phyloP scores from a whole-genome alignment of 2,888 invertebrate species.

The Oconnorella tubifera region DNA sequence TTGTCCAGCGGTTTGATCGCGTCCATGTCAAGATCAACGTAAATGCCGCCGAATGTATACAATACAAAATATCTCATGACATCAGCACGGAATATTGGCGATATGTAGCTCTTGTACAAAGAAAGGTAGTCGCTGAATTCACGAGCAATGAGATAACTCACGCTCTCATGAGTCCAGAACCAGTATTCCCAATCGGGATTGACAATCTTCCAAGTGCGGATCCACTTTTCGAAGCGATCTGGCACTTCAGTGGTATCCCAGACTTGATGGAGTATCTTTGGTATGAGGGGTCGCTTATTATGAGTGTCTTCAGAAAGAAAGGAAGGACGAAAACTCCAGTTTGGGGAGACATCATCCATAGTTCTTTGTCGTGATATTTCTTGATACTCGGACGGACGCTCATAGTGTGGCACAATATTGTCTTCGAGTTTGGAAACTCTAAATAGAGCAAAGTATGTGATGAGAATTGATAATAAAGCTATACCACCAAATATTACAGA shows the following conservation, averaged over 20 bases:
- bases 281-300: constrained; percentile 16
- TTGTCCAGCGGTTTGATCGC: constrained; percentile 28
- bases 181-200: constrained; percentile 52
- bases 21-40: constrained; percentile 35
- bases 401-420: too few relatives aligned
- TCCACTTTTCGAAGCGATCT: constrained; percentile 26
- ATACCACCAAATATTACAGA: too few relatives aligned
- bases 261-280: constrained; percentile 35
- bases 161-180: constrained; percentile 52
- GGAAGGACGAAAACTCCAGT: neutral
- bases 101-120: constrained; percentile 27
- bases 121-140: constrained; percentile 35
- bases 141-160: constrained; percentile 42
- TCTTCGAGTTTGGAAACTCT: too few relatives aligned
- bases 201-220: constrained; percentile 42
- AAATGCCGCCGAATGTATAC: constrained; percentile 35
- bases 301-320: neutral
- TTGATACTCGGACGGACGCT: too few relatives aligned
- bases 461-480: too few relatives aligned
- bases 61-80: constrained; percentile 36
- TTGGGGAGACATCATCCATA: neutral
- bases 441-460: too few relatives aligned
- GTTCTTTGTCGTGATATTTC: neutral
- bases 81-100: constrained; percentile 29
- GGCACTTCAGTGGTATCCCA: constrained; percentile 34